phyloP scores from a whole-genome alignment of 2,797 vertebrate species.

The Mormyrus hasselquistii region DNA sequence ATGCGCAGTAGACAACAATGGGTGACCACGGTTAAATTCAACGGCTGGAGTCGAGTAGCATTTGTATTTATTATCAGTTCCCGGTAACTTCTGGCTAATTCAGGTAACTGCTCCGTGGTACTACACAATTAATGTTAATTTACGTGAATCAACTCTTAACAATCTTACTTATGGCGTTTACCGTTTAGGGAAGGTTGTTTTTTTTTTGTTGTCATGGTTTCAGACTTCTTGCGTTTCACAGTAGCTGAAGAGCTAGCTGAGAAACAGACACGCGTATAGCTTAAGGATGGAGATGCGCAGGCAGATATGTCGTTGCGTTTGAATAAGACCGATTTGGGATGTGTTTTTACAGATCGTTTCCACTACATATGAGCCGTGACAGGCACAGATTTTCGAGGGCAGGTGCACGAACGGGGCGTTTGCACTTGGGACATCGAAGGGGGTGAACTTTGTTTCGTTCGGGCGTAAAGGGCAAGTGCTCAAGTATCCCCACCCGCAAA shows the following conservation, averaged over 20 bases:
- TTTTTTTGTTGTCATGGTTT: slow-evolving; percentile 11
- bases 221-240: background rate
- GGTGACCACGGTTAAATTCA: background rate
- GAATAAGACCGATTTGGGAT: background rate
- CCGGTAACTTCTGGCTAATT: background rate
- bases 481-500: background rate
- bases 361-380: background rate
- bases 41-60: background rate
- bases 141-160: background rate
- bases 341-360: background rate
- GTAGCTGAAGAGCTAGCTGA: background rate
- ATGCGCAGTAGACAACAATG: background rate
- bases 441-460: background rate
- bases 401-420: background rate
- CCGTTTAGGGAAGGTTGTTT: background rate
- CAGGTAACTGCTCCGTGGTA: background rate
- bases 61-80: background rate
- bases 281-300: background rate
- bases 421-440: background rate
- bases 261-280: background rate
- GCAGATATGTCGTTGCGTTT: background rate
- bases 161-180: background rate
- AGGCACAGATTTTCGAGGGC: background rate
- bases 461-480: background rate
- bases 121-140: background rate